Conservation (phyloP, 2,888 invertebrate species). For the Cyaniris semiargus region DNA sequence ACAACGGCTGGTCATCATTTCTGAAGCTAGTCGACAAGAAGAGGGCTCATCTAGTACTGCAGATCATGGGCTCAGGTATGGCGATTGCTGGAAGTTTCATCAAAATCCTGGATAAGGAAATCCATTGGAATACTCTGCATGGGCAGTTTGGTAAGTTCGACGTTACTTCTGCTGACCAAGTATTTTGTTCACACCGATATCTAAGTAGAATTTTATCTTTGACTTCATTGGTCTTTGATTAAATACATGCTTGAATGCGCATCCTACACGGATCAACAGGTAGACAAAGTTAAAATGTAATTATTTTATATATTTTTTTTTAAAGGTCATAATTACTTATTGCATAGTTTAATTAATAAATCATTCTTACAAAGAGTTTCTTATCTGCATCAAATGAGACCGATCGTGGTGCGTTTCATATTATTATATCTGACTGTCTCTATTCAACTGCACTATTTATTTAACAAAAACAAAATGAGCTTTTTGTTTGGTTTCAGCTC, state of each 20-base stretch:
- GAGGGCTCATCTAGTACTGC: constrained; percentile 62
- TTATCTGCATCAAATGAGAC: not conserved
- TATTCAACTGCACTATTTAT: not conserved
- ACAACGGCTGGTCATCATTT: constrained; percentile 60
- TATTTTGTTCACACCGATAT: no score
- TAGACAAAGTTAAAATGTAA: no score
- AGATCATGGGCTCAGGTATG: constrained; percentile 58
- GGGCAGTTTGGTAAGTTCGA: constrained; percentile 53
- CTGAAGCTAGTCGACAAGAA: constrained; percentile 59
- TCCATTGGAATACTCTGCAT: constrained; percentile 56
- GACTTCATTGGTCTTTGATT: no score
- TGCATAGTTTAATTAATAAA: not conserved
- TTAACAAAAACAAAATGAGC: not conserved
- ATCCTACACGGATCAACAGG: not conserved
- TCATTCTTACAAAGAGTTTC: not conserved
- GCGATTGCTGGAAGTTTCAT: constrained; percentile 61
- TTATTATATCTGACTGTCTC: not conserved
- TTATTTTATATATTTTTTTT: no score
- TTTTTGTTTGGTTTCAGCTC: constrained; percentile 47
- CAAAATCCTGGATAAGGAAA: constrained; percentile 52
- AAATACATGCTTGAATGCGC: no score
- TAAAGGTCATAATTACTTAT: no score
- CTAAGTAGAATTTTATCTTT: not conserved
- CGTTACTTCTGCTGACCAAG: not conserved
- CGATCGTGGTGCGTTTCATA: no score